These are phyloP conservation scores for Gallinago jamesoni DNA, from an alignment of 2,113 vertebrate genomes.

Conservation along the genomic window DNA sequence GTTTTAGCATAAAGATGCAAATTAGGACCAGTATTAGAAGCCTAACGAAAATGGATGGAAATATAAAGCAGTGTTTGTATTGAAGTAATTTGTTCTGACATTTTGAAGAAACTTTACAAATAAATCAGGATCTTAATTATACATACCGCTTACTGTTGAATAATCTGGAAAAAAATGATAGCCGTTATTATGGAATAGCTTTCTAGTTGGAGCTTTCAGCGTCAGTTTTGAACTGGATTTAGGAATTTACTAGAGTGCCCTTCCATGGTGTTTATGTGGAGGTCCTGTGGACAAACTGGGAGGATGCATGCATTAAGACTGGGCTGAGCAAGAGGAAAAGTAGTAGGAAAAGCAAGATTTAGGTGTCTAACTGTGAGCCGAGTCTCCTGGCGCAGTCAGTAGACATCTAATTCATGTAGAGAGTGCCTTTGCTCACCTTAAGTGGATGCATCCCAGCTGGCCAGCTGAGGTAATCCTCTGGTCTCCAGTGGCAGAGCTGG, in stretches of 20 bases:
- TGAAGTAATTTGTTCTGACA: constrained; percentile 17
- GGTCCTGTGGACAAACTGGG: background rate
- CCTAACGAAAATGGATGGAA: background rate
- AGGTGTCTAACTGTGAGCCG: background rate
- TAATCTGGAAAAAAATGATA: background rate
- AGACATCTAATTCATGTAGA: background rate
- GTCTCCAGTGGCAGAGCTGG: background rate
- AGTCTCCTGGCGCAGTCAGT: background rate
- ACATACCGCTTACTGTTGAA: background rate
- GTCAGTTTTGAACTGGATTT: background rate
- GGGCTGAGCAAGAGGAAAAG: background rate
- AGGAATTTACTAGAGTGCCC: background rate
- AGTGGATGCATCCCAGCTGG: background rate
- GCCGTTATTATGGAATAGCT: background rate
- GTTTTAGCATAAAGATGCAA: constrained; percentile 36
- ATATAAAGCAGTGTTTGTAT: background rate
- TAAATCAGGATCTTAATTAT: constrained; percentile 8
- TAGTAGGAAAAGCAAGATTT: background rate
- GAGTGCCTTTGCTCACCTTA: background rate
- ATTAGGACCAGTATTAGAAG: background rate
- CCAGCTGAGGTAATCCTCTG: background rate
- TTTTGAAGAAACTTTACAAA: constrained; percentile 19
- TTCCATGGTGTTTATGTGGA: background rate
- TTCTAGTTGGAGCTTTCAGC: background rate
- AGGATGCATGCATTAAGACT: background rate